Evolutionary conservation across 1,140 invertebrate genomes (phyloP), one percentile per base, ranked within the genome.

Genomic region (Calephelis virginiensis): DNA sequence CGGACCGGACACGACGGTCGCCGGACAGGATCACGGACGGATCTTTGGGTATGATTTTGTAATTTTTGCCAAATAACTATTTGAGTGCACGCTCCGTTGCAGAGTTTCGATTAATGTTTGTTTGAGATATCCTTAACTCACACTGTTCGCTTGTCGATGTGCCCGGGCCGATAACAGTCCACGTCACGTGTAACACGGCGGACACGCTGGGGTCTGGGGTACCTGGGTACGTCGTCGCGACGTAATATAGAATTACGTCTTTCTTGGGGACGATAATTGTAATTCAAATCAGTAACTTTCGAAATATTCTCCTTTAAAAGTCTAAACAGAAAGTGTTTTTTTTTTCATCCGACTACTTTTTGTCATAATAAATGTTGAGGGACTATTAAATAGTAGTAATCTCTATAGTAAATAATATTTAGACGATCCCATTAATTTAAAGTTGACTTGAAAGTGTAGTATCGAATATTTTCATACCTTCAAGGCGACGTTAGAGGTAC

Each of bases 11-110:
- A 61, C 62, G 70, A 72, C 46, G 38, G 46, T 60, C 61, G 59
- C 64, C 66, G 74, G 63, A 73, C 53, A 64, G 76, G 78, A 77
- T 69, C 73, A 62, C 73, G 78, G 76, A 83, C 78, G 74, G 63
- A 85, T 79, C 77, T 76, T 81, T 82, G 87, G 86, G 87, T 87
- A 90, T 90, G 85, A 85, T 76, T 81, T 89, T 86, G 72, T 79
- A 82, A 83, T 81, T 86, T 78, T 88, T 83, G 82, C 83, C 80
- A 79, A 84, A 83, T 86, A 83, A 84, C 78, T 80, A 80, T 85
- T 89, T 82, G 83, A 86, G 80, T 88, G 86, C 86, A 88, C 86
- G 84, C 86, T 85, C 81, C 80, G 74, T 81, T 43, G 74, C 70
- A 69, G 67, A 75, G 66, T 56, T 61, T 69, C 53, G 53, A 74